These are phyloP conservation scores for Leucophora obtusa DNA, from an alignment of 2,888 invertebrate genomes.

Conservation along the genomic window DNA sequence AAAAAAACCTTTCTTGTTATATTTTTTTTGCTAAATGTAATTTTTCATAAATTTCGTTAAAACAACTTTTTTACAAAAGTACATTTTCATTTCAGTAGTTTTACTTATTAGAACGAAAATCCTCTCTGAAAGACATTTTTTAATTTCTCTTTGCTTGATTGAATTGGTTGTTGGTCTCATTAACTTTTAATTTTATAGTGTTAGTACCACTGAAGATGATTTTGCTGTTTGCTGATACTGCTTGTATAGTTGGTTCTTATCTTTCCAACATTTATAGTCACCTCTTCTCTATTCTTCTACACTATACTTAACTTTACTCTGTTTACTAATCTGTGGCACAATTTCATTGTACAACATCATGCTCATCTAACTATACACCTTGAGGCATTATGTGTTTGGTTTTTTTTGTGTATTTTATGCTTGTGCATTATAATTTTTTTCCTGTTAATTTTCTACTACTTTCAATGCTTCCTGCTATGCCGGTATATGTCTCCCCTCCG, in stretches of 20 bases:
- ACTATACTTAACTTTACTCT: slow-evolving; percentile 21
- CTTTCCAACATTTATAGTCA: neutral
- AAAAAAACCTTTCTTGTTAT: too few species aligned
- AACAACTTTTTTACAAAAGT: too few species aligned
- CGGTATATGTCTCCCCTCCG: neutral
- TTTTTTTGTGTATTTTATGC: neutral
- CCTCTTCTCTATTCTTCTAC: neutral
- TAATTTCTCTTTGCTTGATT: neutral
- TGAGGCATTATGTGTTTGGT: slow-evolving; percentile 33
- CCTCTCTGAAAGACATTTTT: too few species aligned
- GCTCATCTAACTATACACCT: slow-evolving; percentile 8
- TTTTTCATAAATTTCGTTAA: too few species aligned
- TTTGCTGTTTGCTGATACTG: slow-evolving; percentile 1
- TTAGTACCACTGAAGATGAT: neutral
- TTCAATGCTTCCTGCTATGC: neutral
- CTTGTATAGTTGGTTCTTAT: slow-evolving; percentile 14
- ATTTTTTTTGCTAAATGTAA: too few species aligned
- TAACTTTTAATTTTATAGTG: neutral
- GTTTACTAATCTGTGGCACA: slow-evolving; percentile 39
- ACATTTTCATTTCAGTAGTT: too few species aligned
- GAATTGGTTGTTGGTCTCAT: slow-evolving; percentile 2
- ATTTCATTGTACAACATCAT: slow-evolving; percentile 12
- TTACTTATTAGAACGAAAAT: too few species aligned
- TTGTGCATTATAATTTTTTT: slow-evolving; percentile 11
- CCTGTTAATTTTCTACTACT: slow-evolving; percentile 25